Percentiles rank a stretch among this genome's conserved stretches.
phyloP scores from a whole-genome alignment of 2,888 invertebrate species.

The Eilema caniola region DNA sequence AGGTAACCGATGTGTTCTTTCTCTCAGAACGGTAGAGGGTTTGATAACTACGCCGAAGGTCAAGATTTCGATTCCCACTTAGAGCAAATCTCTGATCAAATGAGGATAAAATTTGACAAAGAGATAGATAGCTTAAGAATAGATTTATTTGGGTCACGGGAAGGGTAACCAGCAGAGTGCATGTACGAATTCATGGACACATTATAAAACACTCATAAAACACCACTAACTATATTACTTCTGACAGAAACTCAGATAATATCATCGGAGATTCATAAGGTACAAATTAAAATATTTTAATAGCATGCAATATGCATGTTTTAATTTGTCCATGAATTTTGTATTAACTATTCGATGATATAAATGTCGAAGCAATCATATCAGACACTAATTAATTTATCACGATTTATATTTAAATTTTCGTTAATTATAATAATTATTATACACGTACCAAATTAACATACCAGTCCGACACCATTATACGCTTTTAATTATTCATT shows the following conservation, averaged over 20 bases:
- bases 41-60: too few species aligned
- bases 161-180: too few species aligned
- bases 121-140: too few species aligned
- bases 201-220: neutral
- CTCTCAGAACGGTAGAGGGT: too few species aligned
- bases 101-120: too few species aligned
- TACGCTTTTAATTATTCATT: constrained; percentile 3
- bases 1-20: too few species aligned
- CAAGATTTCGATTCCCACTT: too few species aligned
- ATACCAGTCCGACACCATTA: constrained; percentile 21
- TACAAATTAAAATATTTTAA: constrained; percentile 37
- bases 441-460: constrained; percentile 40
- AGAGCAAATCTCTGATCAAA: too few species aligned
- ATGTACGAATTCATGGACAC: neutral
- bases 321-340: constrained; percentile 40
- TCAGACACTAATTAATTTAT: constrained; percentile 62
- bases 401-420: constrained; percentile 55
- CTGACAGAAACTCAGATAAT: neutral
- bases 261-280: constrained; percentile 12
- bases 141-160: too few species aligned
- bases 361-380: constrained; percentile 57
- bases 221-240: neutral
- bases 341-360: constrained; percentile 31
- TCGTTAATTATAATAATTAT: constrained; percentile 42
- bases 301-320: constrained; percentile 37